A percentile compares a stretch with the other conserved stretches of the same genome.
phyloP scores from a whole-genome alignment of 2,888 invertebrate genomes.

The Eupithecia centaureata region DNA sequence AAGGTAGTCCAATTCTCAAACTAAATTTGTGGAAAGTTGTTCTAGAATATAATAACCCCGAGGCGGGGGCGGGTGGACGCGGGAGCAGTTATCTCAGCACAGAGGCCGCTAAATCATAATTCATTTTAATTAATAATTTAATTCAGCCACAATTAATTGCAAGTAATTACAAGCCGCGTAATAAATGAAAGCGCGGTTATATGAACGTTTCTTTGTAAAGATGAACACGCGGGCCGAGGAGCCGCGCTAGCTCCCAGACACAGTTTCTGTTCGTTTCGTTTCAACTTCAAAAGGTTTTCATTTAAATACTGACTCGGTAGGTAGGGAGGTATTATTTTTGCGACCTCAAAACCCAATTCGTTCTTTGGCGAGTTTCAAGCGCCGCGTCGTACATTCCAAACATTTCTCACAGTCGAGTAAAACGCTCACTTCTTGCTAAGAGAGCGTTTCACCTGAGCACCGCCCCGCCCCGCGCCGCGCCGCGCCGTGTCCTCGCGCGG shows the following conservation, averaged over 20 bases:
- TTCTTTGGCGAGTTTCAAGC: background rate
- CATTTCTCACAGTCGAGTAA: background rate
- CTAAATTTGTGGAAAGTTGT: background rate
- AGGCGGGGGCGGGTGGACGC: background rate
- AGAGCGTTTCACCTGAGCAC: background rate
- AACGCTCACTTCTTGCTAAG: no score
- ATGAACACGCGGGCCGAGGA: constrained; percentile 35
- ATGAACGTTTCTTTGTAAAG: constrained; percentile 38
- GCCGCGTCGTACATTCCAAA: background rate
- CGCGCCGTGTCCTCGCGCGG: no score
- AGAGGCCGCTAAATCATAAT: constrained; percentile 7
- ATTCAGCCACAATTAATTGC: constrained; percentile 19
- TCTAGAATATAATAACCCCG: background rate
- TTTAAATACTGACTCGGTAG: background rate
- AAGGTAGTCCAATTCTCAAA: background rate
- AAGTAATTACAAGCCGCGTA: constrained; percentile 17
- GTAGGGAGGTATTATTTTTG: background rate
- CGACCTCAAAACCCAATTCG: background rate
- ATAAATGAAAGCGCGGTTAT: constrained; percentile 29
- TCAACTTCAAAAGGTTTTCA: background rate
- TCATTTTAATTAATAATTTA: constrained; percentile 20
- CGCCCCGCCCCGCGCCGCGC: background rate
- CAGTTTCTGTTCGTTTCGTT: background rate
- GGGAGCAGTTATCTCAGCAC: constrained; percentile 2
- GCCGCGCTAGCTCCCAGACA: constrained; percentile 16